phyloP scores from a whole-genome alignment of 2,113 vertebrate genomes.

The Cryptomyrus ogoouensis region DNA sequence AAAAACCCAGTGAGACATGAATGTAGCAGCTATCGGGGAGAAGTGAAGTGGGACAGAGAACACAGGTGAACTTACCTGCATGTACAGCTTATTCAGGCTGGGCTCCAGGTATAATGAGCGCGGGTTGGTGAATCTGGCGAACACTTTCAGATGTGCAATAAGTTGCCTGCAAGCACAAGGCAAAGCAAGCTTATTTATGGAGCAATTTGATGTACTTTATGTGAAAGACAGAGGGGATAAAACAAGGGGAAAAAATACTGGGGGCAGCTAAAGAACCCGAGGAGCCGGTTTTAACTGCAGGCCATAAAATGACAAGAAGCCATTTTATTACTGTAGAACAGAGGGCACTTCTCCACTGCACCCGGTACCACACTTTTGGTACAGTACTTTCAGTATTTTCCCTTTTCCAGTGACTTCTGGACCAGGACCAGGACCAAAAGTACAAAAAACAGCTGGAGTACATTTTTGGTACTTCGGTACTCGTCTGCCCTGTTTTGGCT shows the following conservation, averaged over 20 bases:
- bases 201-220: background rate
- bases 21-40: background rate
- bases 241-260: background rate
- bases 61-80: conserved; percentile 63
- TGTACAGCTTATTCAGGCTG: conserved; percentile 76
- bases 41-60: background rate
- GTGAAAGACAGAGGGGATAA: background rate
- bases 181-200: background rate
- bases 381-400: background rate
- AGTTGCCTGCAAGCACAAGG: conserved; percentile 69
- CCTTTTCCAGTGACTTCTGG: background rate
- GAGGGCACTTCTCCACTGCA: background rate
- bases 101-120: conserved; percentile 80
- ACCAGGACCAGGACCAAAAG: background rate
- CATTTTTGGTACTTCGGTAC: background rate
- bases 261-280: background rate
- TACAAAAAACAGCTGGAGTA: background rate
- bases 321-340: background rate
- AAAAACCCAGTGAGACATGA: background rate
- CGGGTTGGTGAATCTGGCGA: conserved; percentile 89
- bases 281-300: background rate
- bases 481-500: background rate
- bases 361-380: background rate
- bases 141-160: conserved; percentile 81
- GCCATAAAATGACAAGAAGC: background rate